Conservation (phyloP, 2,113 vertebrate genomes). For the Pelecanoides urinatrix region DNA sequence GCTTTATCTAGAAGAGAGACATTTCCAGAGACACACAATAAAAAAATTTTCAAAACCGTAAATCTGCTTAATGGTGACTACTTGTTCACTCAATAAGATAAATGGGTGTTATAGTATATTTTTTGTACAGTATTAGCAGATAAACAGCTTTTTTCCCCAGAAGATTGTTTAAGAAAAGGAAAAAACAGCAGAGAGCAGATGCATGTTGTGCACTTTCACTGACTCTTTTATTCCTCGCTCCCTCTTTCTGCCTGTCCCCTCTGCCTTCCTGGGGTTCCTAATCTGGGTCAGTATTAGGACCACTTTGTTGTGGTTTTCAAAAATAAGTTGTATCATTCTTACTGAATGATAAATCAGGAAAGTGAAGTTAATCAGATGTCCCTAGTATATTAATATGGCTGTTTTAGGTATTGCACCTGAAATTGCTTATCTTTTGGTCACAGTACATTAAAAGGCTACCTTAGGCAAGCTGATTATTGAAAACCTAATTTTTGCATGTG, state of each 20-base stretch:
- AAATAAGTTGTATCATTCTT: background rate
- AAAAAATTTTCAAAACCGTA: background rate
- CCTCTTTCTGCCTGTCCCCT: background rate
- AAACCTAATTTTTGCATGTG: background rate
- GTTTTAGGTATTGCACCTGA: background rate
- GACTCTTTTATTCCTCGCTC: background rate
- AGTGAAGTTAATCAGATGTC: background rate
- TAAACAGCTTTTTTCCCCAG: background rate
- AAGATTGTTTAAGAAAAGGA: background rate
- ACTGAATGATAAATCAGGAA: background rate
- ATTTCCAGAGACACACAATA: background rate
- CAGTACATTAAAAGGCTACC: background rate
- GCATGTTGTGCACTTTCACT: background rate
- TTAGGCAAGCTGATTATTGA: background rate
- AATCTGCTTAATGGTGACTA: conserved; percentile 1
- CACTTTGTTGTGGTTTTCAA: background rate
- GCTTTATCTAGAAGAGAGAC: background rate
- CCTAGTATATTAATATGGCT: background rate
- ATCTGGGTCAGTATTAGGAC: background rate
- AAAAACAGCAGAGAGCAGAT: background rate
- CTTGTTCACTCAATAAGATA: background rate
- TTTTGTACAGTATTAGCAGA: background rate
- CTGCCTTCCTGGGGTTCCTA: background rate
- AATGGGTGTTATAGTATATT: background rate
- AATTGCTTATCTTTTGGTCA: background rate